A percentile compares a stretch with the other conserved stretches of the same genome.
Evolutionary conservation across 2,113 vertebrate species (phyloP).

Genomic region (Alligator mississippiensis): DNA sequence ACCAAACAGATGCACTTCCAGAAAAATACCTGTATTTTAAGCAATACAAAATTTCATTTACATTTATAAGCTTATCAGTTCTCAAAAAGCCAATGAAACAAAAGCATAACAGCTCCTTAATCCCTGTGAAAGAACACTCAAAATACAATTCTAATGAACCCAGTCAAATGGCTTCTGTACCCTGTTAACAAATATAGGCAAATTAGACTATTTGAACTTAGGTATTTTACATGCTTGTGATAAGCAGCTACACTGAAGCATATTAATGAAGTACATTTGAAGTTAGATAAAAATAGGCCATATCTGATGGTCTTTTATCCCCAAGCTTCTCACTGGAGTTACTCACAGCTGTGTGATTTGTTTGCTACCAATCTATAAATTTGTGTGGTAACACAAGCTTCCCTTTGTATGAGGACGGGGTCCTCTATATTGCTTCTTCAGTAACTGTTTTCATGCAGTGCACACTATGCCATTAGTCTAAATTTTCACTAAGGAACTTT

Average conservation of each 20-base stretch:
- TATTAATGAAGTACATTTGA: neutral
- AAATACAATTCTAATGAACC: too few relatives aligned
- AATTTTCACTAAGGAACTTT: neutral
- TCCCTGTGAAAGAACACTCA: neutral
- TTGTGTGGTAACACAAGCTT: neutral
- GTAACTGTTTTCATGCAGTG: fast-evolving
- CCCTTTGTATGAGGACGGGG: neutral
- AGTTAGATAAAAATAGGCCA: neutral
- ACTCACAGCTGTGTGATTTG: neutral
- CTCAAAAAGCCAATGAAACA: neutral
- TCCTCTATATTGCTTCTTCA: neutral
- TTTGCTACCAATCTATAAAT: neutral
- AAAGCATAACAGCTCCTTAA: neutral
- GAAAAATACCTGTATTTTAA: too few relatives aligned
- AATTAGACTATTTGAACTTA: neutral
- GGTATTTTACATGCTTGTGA: neutral
- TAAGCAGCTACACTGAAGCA: neutral
- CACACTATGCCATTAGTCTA: neutral
- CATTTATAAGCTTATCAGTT: neutral
- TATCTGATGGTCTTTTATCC: too few relatives aligned
- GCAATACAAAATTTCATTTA: too few relatives aligned
- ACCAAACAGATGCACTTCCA: too few relatives aligned
- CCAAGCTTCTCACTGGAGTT: neutral
- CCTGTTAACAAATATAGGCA: neutral
- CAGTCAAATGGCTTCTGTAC: neutral